Evolutionary conservation across 2,113 vertebrate species (phyloP).

Genomic region (Pseudorectes ferrugineus): DNA sequence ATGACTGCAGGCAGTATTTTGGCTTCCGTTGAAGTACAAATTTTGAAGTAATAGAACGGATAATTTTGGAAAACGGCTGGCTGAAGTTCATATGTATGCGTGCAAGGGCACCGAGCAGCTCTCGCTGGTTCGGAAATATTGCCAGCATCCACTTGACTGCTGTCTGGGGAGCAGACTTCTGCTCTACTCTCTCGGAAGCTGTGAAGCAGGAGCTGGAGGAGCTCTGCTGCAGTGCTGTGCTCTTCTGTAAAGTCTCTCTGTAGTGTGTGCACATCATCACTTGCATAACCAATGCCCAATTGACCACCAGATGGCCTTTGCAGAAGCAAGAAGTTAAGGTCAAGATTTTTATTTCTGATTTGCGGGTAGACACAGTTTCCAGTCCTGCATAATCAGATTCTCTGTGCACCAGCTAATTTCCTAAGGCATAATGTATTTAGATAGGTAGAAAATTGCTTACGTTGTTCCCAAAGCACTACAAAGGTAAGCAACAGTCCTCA

Average conservation of each 20-base stretch:
- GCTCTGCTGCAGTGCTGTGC: neutral
- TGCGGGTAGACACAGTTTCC: neutral
- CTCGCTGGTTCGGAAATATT: neutral
- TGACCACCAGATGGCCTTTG: slow-evolving; percentile 14
- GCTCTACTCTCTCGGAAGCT: neutral
- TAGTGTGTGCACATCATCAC: neutral
- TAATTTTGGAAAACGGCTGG: neutral
- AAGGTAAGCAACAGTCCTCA: neutral
- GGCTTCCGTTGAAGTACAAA: neutral
- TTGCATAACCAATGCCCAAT: neutral
- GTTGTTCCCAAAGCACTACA: neutral
- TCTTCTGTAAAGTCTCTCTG: neutral
- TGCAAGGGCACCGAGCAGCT: neutral
- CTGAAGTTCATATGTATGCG: neutral
- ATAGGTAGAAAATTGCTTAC: neutral
- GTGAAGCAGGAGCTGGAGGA: neutral
- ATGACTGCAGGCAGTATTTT: neutral
- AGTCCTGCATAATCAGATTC: neutral
- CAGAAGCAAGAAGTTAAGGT: neutral
- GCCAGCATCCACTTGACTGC: neutral
- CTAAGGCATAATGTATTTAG: neutral
- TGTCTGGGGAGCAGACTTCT: neutral
- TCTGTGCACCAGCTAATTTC: neutral
- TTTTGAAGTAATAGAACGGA: neutral
- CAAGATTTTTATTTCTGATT: neutral